Evolutionary conservation across 2,113 vertebrate species (phyloP), one percentile per base, ranked within the genome.

Genomic region (Sisor rabdophorus): DNA sequence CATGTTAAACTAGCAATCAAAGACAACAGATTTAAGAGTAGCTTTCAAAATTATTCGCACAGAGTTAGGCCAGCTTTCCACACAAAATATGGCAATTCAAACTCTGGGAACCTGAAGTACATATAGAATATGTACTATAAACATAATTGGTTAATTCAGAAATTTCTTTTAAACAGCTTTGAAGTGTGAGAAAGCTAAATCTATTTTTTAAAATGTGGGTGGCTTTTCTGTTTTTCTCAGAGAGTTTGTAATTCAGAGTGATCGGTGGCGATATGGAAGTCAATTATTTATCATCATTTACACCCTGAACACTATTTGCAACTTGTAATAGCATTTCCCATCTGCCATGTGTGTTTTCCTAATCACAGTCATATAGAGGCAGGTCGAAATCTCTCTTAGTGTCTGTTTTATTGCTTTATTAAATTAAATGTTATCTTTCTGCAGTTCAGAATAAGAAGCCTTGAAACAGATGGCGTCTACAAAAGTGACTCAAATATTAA

Each of bases 401-500:
- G 36, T n/a, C 32, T n/a, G n/a, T n/a, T n/a, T n/a, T n/a, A n/a
- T n/a, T n/a, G n/a, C n/a, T 20, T 44, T 20, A 44, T 65, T 8
- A 44, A 65, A 40, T 13, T 64, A 32, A 19, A 64, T 64, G 36
- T 47, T 47, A 47, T 47, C 36, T 24, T 47, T 47, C n/a, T 22
- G 36, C 63, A 16, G 44, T 65, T 47, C 44, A 20, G 22, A n/a
- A 65, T 47, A 47, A 22, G 12, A 64, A 16, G 36, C 63, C 32
- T 3, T 44, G 20, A 65, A 65, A 65, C 36, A 65, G 63, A 65
- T 65, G n/a, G n/a, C n/a, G 63, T 24, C 63, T 47, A 36, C n/a
- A 65, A 65, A n/a, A 47, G 36, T 7, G 36, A 47, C 12, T 44
- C 12, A 44, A 65, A 47, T 65, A 47, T 22, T 44, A 10, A 47